A percentile compares a stretch with the other conserved stretches of the same genome.
Evolutionary conservation across 2,113 vertebrate species (phyloP).

Genomic region (Gymnocephalus cernua): DNA sequence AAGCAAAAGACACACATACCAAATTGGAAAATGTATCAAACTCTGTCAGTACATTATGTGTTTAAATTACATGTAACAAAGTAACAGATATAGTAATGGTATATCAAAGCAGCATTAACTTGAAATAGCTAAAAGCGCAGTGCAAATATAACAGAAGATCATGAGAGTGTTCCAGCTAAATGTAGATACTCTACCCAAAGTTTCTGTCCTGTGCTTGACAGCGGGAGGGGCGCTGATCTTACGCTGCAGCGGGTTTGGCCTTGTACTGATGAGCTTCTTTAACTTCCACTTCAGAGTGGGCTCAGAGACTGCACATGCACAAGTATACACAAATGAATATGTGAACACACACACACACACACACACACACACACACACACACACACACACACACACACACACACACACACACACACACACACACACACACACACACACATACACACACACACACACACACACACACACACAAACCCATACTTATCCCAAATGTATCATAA

Average conservation of each 20-base stretch:
- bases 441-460: too few species aligned
- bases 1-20: background rate
- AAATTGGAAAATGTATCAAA: background rate
- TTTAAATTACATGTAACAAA: background rate
- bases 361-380: slow-evolving; percentile 1
- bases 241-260: slow-evolving; percentile 92
- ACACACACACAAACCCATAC: background rate
- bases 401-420: background rate
- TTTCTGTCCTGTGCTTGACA: slow-evolving; percentile 86
- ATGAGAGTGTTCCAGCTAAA: background rate
- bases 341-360: background rate
- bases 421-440: too few species aligned
- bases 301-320: slow-evolving; percentile 88
- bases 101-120: slow-evolving; percentile 15
- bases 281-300: slow-evolving; percentile 94
- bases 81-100: background rate
- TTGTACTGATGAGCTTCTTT: slow-evolving; percentile 90
- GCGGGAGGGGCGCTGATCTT: slow-evolving; percentile 92
- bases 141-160: slow-evolving; percentile 1
- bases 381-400: background rate
- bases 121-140: background rate
- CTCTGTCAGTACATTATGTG: background rate
- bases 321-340: background rate
- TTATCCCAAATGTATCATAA: background rate
- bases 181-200: slow-evolving; percentile 82